A percentile compares a stretch with the other conserved stretches of the same genome.
phyloP scores from a whole-genome alignment of 2,797 vertebrate species.

The Momotus momota region DNA sequence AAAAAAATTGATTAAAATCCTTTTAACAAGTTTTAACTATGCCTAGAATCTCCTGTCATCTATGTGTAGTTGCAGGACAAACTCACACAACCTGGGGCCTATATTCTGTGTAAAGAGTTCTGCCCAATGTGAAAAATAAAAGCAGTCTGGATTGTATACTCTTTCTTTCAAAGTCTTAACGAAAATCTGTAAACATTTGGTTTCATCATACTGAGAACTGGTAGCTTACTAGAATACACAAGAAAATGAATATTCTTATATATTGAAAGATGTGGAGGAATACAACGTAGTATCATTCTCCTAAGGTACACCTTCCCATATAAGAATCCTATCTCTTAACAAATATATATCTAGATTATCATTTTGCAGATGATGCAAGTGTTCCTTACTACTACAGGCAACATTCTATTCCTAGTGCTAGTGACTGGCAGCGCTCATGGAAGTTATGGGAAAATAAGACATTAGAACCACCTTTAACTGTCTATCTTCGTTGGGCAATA shows the following conservation, averaged over 20 bases:
- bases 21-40: background rate
- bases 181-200: background rate
- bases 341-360: background rate
- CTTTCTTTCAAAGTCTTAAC: background rate
- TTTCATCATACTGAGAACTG: background rate
- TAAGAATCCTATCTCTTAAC: background rate
- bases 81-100: background rate
- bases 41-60: background rate
- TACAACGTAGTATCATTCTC: background rate
- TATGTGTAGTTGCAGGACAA: background rate
- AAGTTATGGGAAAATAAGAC: background rate
- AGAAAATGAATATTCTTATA: background rate
- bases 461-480: conserved; percentile 17
- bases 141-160: background rate
- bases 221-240: background rate
- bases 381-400: background rate
- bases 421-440: background rate
- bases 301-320: background rate
- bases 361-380: background rate
- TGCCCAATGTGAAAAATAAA: background rate
- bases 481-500: conserved; percentile 27
- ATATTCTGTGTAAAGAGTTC: background rate
- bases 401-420: background rate
- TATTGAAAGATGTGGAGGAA: background rate
- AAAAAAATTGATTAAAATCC: background rate